These are phyloP conservation scores for Aplysia californica DNA, from an alignment of 1,140 invertebrate species.

Conservation along the genomic window DNA sequence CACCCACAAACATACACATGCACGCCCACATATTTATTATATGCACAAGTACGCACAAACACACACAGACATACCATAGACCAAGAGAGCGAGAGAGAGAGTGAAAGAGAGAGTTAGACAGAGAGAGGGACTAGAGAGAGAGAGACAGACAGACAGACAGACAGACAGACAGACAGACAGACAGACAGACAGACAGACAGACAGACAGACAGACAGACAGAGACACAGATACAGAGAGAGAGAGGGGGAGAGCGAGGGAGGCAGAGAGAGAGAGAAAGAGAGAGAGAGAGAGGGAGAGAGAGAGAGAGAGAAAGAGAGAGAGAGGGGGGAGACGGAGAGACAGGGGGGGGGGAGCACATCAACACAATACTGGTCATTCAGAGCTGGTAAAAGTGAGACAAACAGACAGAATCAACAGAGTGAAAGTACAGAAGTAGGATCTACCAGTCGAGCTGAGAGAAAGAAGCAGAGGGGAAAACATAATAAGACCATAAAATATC, in stretches of 20 bases:
- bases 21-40: too few relatives aligned
- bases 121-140: background rate
- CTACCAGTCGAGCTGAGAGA: too few relatives aligned
- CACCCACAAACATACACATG: too few relatives aligned
- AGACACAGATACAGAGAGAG: background rate
- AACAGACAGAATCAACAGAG: too few relatives aligned
- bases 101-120: background rate
- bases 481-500: too few relatives aligned
- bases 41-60: too few relatives aligned
- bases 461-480: background rate
- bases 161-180: background rate
- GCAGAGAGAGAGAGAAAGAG: constrained; percentile 1
- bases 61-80: too few relatives aligned
- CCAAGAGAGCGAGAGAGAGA: background rate
- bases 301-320: constrained; percentile 3
- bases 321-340: too few relatives aligned
- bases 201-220: background rate
- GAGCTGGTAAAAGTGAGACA: too few relatives aligned
- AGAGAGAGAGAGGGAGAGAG: constrained; percentile 11
- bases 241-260: background rate
- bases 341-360: too few relatives aligned
- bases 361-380: too few relatives aligned
- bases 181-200: background rate
- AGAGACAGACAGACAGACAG: background rate
- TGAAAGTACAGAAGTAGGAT: too few relatives aligned